Base-by-base conservation (phyloP, 2,888 invertebrate species). In the Ophion costatus region DNA sequence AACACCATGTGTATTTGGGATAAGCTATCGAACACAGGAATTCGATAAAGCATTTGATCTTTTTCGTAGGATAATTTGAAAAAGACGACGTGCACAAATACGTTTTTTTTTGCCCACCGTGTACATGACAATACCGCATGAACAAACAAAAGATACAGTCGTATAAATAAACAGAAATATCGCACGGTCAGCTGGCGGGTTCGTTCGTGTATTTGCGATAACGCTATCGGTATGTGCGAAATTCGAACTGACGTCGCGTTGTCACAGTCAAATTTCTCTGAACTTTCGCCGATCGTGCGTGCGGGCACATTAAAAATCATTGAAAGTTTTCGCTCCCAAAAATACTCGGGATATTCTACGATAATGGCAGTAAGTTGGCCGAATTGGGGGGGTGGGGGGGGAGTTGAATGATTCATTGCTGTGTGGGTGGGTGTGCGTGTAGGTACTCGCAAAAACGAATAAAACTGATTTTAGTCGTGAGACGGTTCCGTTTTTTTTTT, bases 111-210 rank as follows among this genome's bases (percentile, higher is more conserved):
- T n/a, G n/a, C n/a, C n/a, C n/a, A n/a, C n/a, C n/a, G n/a, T n/a
- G n/a, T 38, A 59, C 22, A 51, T n/a, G 33, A 6, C 20, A 73
- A 73, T 73, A 73, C 38, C 20, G 59, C n/a, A 20, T n/a, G 33
- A 56, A 33, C 51, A 51, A 69, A 69, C 51, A 17, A 69, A 69
- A 51, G 51, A 51, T 51, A 51, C 51, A 51, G 14, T 51, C 51
- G 51, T 4, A 59, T 20, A 59, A 59, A 59, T 59, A 59, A 59
- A 59, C 22, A 59, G 59, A n/a, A 56, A 56, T 71, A 71, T 71
- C 57, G 70, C 57, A 24, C 33, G 70, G 11, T 71, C 70, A 71
- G 70, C 70, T 56, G 70, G 69, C 51, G 51, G 29, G 45, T 69
- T 24, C 29, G 45, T 45, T 24, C 45, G 51, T 24, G 51, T 45